Percentiles rank a stretch among this genome's conserved stretches.
phyloP scores from a whole-genome alignment of 2,888 invertebrate genomes.

The Brachyopa scutellaris region DNA sequence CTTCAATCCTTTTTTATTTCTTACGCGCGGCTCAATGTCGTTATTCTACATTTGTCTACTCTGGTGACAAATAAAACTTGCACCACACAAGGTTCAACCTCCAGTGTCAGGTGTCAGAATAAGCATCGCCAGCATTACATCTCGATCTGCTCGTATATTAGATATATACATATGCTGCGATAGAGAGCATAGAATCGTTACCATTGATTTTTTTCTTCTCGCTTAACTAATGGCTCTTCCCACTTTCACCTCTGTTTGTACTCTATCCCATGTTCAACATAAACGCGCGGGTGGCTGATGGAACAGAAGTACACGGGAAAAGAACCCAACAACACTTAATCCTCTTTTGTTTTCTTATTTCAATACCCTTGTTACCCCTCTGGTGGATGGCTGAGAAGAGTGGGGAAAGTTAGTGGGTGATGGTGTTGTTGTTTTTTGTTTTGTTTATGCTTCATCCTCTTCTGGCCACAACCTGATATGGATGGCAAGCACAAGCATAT shows the following conservation, averaged over 20 bases:
- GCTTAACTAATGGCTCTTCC: slow-evolving; percentile 55
- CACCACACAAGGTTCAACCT: slow-evolving; percentile 27
- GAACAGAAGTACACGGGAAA: slow-evolving; percentile 34
- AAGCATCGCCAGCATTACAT: slow-evolving; percentile 16
- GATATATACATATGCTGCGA: slow-evolving; percentile 2
- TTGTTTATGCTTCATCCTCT: slow-evolving; percentile 62
- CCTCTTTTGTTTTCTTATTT: slow-evolving; percentile 67
- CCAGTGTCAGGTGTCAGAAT: slow-evolving; percentile 16
- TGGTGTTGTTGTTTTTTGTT: slow-evolving; percentile 19
- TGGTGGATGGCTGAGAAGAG: no score
- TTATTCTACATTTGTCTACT: not conserved
- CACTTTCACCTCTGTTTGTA: slow-evolving; percentile 51
- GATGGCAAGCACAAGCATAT: slow-evolving; percentile 50
- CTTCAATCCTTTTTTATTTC: slow-evolving; percentile 33
- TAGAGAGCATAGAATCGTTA: slow-evolving; percentile 23
- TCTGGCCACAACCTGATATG: slow-evolving; percentile 48
- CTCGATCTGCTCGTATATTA: slow-evolving; percentile 29
- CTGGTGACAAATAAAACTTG: not conserved
- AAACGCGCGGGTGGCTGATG: slow-evolving; percentile 34
- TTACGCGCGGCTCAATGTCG: slow-evolving; percentile 6
- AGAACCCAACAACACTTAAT: slow-evolving; percentile 63
- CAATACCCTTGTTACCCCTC: slow-evolving; percentile 42
- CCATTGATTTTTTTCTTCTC: slow-evolving; percentile 65
- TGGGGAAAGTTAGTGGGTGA: slow-evolving; percentile 37
- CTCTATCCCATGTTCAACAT: not conserved